These are phyloP conservation scores for Malurus alboscapulatus DNA, from an alignment of 2,113 vertebrate genomes.

Conservation along the genomic window DNA sequence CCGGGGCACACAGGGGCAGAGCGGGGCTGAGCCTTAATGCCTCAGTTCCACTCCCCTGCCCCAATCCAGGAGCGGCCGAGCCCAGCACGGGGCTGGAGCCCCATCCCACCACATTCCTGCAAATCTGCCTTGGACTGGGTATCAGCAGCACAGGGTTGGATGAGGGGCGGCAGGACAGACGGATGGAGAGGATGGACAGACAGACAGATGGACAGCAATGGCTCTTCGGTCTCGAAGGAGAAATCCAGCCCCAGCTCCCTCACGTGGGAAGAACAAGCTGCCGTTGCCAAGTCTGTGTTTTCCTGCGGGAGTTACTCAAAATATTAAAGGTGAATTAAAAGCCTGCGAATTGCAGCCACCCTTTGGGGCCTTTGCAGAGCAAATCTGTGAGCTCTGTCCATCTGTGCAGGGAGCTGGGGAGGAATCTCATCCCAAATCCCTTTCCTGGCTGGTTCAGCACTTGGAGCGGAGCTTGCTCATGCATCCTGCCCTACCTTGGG, in stretches of 20 bases:
- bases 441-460: not conserved
- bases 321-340: not conserved
- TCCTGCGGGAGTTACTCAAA: not conserved
- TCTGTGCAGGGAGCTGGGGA: not conserved
- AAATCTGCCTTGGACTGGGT: not conserved
- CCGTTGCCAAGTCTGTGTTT: not conserved
- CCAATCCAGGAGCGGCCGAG: not conserved
- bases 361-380: not conserved
- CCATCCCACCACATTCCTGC: not conserved
- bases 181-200: not conserved
- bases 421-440: not conserved
- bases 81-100: rapidly evolving
- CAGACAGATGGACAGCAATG: not conserved
- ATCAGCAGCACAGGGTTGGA: rapidly evolving
- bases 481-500: not conserved
- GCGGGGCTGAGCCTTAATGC: rapidly evolving
- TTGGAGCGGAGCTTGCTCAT: rapidly evolving
- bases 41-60: rapidly evolving
- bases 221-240: rapidly evolving
- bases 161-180: not conserved
- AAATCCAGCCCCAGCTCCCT: not conserved
- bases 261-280: not conserved
- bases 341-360: not conserved
- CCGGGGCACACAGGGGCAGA: rapidly evolving
- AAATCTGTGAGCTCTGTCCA: not conserved